Evolutionary conservation across 2,797 vertebrate genomes (phyloP).

Genomic region (Trematomus bernacchii): DNA sequence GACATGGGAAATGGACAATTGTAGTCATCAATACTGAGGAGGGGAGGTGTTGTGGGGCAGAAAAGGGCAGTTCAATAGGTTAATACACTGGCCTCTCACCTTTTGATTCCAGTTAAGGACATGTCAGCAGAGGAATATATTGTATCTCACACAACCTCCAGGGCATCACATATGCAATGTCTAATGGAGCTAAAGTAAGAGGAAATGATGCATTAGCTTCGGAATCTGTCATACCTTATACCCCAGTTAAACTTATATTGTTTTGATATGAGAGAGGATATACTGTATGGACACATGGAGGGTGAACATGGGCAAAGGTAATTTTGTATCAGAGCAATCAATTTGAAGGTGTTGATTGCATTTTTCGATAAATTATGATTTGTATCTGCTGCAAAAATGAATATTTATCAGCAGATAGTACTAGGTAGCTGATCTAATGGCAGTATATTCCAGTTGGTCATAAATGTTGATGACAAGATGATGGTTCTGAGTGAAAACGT

Average conservation of each 20-base stretch:
- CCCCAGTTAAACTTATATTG: neutral
- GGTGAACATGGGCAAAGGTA: neutral
- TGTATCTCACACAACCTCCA: slow-evolving; percentile 73
- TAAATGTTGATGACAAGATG: slow-evolving; percentile 34
- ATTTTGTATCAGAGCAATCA: neutral
- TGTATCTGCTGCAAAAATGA: slow-evolving; percentile 16
- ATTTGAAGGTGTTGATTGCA: neutral
- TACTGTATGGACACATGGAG: slow-evolving; percentile 5
- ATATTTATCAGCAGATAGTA: slow-evolving; percentile 16
- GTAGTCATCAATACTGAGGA: slow-evolving; percentile 86
- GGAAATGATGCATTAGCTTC: slow-evolving; percentile 48
- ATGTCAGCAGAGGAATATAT: slow-evolving; percentile 87
- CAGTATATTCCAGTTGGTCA: slow-evolving; percentile 18
- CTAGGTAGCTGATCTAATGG: slow-evolving; percentile 10
- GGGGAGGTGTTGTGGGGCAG: slow-evolving; percentile 71
- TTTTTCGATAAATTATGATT: neutral
- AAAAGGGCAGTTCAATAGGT: slow-evolving; percentile 86
- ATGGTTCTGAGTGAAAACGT: slow-evolving; percentile 39
- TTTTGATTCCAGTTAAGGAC: slow-evolving; percentile 86
- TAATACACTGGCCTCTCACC: slow-evolving; percentile 90
- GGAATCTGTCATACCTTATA: slow-evolving; percentile 38
- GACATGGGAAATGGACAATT: slow-evolving; percentile 84
- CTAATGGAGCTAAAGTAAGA: slow-evolving; percentile 51
- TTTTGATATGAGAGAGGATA: neutral
- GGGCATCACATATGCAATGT: slow-evolving; percentile 47